Percentiles rank a stretch among this genome's conserved stretches.
Evolutionary conservation across 2,797 vertebrate species (phyloP).

Genomic region (Enteromius treurensis): DNA sequence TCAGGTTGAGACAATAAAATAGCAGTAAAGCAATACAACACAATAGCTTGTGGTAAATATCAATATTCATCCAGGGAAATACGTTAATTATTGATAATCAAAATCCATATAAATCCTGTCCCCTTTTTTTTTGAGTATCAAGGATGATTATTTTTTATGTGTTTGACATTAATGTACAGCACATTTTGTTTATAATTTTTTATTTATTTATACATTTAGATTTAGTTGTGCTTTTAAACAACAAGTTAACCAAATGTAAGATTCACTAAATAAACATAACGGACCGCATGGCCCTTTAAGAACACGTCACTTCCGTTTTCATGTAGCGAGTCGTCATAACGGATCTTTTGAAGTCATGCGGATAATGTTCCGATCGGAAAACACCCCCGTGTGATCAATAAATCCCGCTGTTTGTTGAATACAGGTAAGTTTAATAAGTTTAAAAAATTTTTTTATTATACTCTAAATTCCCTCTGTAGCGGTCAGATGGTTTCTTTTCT

Average conservation of each 20-base stretch:
- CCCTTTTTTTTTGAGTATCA: neutral
- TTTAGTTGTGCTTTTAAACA: neutral
- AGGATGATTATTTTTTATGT: neutral
- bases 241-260: neutral
- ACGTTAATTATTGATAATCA: neutral
- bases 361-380: conserved; percentile 34
- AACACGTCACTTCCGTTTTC: conserved; percentile 22
- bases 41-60: neutral
- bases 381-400: neutral
- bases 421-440: neutral
- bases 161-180: neutral
- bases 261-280: neutral
- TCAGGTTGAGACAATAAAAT: neutral
- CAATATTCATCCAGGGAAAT: too few relatives aligned
- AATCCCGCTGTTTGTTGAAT: neutral
- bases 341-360: conserved; percentile 44
- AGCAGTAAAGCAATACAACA: neutral
- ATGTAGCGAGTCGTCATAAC: neutral
- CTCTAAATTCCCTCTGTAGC: neutral
- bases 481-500: neutral
- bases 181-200: neutral
- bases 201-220: neutral
- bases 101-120: neutral
- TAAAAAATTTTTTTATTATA: neutral
- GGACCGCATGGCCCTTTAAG: conserved; percentile 23